Evolutionary conservation across 2,888 invertebrate genomes (phyloP), one percentile per base, ranked within the genome.

Genomic region (Acanthosoma haemorrhoidale): DNA sequence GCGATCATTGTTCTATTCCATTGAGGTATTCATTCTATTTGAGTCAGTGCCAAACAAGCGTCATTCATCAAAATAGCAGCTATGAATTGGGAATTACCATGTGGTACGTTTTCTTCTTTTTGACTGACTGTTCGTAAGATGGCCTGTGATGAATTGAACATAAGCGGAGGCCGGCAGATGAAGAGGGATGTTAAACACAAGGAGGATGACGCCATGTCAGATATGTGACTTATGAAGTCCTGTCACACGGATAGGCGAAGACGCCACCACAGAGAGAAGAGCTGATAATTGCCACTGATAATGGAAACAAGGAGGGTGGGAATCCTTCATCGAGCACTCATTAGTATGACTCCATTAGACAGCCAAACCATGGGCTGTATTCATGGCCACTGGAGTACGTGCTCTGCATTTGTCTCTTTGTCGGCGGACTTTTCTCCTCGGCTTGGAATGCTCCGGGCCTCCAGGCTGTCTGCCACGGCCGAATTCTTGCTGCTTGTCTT

Each of bases 281-380:
- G 5, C n/a, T 36, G 61, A 61, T 61, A 61, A 61, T 61, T 61
- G 61, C 15, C 34, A 3, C 8, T 51, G 34, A 11, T 61, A 61
- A 61, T 61, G 61, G 21, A 61, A 21, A 21, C 21, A 34, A 61
- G 21, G 61, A 61, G 34, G 61, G 61, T 61, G 61, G 61, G 61
- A 61, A 61, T 61, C 34, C 36, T 61, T 21, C 21, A 61, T 61
- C 18, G 34, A n/a, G 4, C 13, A 8, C 61, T 61, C 61, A 61
- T 61, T 61, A 61, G 61, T 61, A 61, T 61, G 61, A 34, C 61
- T 61, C 61, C 36, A 61, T 61, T 61, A 61, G 61, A 13, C n/a
- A 21, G 51, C 25, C 25, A 25, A 21, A 21, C 13, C 25, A 6
- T 21, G 25, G 29, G 51, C 51, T n/a, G 51, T 51, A 51, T 51